phyloP scores from a whole-genome alignment of 2,113 vertebrate genomes.

The Tragelaphus scriptus region DNA sequence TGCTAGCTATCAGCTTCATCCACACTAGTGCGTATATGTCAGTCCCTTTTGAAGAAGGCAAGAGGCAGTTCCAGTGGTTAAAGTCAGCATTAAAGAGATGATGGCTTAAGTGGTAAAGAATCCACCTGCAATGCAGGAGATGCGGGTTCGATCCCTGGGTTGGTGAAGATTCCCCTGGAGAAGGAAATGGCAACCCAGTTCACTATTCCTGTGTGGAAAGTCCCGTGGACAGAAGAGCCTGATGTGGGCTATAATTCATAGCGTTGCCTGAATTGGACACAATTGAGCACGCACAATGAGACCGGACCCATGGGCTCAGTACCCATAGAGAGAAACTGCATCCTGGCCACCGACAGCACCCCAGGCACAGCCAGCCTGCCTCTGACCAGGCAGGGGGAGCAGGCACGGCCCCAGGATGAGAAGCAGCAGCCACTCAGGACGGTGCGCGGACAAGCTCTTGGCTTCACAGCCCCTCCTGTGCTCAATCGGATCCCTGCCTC shows the following conservation, averaged over 20 bases:
- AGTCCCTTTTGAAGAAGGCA: not conserved
- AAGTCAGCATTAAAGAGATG: too few species aligned
- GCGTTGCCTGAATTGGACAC: not conserved
- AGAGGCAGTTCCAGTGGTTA: not conserved
- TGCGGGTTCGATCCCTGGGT: not conserved
- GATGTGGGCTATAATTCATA: not conserved
- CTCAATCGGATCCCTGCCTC: not conserved
- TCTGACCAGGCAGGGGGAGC: not conserved
- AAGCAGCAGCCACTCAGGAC: not conserved
- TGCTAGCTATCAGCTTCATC: not conserved
- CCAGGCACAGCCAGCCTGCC: not conserved
- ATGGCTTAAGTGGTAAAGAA: not conserved
- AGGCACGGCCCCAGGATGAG: rapidly evolving
- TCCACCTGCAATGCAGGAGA: not conserved
- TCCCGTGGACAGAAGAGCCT: not conserved
- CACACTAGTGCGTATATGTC: not conserved
- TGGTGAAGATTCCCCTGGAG: not conserved
- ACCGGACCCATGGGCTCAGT: not conserved
- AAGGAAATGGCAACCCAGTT: not conserved
- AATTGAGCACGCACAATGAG: not conserved
- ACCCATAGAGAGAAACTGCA: not conserved
- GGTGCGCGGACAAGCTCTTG: rapidly evolving
- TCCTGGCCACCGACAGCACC: rapidly evolving
- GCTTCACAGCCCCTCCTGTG: rapidly evolving
- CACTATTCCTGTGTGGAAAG: not conserved